phyloP scores from a whole-genome alignment of 30 jellyfish, hydroid and myxozoan genomes.

The Chironex yamaguchii region DNA sequence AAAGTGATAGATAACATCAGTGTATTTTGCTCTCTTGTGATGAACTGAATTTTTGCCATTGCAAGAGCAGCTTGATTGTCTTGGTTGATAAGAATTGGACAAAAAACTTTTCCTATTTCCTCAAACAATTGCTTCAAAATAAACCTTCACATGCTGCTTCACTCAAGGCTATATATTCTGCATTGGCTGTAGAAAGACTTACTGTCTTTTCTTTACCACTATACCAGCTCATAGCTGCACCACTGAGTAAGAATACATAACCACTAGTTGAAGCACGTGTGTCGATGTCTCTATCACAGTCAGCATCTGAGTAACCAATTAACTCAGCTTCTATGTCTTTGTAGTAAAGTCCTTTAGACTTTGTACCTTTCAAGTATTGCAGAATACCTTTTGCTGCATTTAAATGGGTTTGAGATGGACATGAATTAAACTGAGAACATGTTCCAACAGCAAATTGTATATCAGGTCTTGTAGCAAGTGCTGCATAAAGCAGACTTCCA shows the following conservation, averaged over 20 bases:
- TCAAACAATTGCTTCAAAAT: no score
- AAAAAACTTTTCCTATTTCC: no score
- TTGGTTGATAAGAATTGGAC: no score
- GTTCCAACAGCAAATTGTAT: constrained; percentile 27
- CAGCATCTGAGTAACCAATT: constrained; percentile 7
- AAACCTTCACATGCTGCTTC: no score
- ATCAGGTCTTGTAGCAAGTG: constrained; percentile 38
- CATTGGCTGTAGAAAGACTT: constrained; percentile 24
- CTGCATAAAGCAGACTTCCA: constrained; percentile 21
- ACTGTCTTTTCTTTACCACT: constrained; percentile 11
- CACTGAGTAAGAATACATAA: background rate
- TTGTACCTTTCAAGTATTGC: constrained; percentile 33
- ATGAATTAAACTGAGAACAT: no score
- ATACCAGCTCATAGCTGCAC: constrained; percentile 33
- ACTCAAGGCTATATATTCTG: no score
- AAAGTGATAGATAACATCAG: no score
- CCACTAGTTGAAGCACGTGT: constrained; percentile 11
- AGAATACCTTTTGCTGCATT: constrained; percentile 38
- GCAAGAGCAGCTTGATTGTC: no score
- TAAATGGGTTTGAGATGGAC: background rate
- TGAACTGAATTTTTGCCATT: no score
- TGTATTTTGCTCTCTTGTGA: no score
- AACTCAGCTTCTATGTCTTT: background rate
- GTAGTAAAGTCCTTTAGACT: background rate
- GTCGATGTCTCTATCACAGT: constrained; percentile 40